Evolutionary conservation across 2,797 vertebrate genomes (phyloP).

Genomic region (Graptemys geographica): DNA sequence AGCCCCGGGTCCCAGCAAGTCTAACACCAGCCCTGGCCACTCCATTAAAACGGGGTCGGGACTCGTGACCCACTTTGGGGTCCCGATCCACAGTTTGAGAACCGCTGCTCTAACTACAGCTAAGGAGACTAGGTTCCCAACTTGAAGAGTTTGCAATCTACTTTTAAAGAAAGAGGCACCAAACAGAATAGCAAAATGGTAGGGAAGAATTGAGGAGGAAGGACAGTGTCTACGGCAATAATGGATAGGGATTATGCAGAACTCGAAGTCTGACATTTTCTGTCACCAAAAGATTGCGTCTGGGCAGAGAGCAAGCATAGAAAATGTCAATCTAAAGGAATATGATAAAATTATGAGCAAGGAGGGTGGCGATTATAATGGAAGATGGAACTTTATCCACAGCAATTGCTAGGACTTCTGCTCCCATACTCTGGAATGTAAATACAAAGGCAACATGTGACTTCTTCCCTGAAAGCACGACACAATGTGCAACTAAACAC

Average conservation of each 20-base stretch:
- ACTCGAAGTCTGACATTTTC: conserved; percentile 44
- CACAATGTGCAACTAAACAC: conserved; percentile 28
- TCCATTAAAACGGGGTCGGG: no score
- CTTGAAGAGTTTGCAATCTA: neutral
- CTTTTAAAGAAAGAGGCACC: neutral
- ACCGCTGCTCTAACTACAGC: neutral
- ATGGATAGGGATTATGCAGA: neutral
- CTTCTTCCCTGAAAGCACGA: conserved; percentile 34
- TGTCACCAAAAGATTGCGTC: conserved; percentile 19
- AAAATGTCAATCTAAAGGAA: conserved; percentile 2
- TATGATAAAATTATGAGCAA: conserved; percentile 61
- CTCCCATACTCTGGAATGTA: conserved; percentile 11
- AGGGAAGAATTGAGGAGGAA: neutral
- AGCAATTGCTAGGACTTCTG: conserved; percentile 58
- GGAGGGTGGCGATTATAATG: neutral
- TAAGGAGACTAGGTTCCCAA: neutral
- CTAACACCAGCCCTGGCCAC: no score
- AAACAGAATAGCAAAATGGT: neutral
- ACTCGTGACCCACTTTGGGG: no score
- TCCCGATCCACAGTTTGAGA: no score
- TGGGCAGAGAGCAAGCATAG: conserved; percentile 19
- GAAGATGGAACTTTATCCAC: conserved; percentile 22
- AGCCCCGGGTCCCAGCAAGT: no score
- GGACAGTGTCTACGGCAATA: neutral
- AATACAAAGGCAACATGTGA: conserved; percentile 25